Conservation (phyloP, 2,797 vertebrate genomes). For the Molossus molossus region DNA sequence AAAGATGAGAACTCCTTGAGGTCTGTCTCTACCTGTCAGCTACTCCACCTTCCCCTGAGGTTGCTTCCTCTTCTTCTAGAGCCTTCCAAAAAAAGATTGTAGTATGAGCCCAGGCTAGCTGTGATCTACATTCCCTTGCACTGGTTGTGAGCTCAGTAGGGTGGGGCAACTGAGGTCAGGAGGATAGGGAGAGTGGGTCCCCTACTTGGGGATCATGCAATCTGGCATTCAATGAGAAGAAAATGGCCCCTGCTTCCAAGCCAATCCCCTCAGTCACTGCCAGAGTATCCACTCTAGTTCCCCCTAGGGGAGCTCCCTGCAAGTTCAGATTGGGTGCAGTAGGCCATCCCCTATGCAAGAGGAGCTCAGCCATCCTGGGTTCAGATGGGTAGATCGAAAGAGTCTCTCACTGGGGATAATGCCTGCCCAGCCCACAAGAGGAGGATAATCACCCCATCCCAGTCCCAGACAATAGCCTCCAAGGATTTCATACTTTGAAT, state of each 20-base stretch:
- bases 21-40: neutral
- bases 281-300: neutral
- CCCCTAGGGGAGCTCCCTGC: neutral
- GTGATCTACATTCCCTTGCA: neutral
- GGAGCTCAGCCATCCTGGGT: neutral
- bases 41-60: neutral
- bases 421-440: neutral
- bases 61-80: neutral
- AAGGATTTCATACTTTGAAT: neutral
- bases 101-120: neutral
- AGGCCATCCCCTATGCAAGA: neutral
- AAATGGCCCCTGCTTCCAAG: neutral
- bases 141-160: neutral
- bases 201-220: neutral
- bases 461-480: neutral
- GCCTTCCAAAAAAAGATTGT: neutral
- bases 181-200: neutral
- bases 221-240: neutral
- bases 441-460: neutral
- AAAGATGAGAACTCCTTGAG: neutral
- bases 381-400: neutral
- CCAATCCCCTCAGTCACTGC: neutral
- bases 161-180: neutral
- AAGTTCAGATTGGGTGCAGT: neutral
- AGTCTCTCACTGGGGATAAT: neutral